Evolutionary conservation across 2,888 invertebrate species (phyloP).

Genomic region (Campoplex capitator): DNA sequence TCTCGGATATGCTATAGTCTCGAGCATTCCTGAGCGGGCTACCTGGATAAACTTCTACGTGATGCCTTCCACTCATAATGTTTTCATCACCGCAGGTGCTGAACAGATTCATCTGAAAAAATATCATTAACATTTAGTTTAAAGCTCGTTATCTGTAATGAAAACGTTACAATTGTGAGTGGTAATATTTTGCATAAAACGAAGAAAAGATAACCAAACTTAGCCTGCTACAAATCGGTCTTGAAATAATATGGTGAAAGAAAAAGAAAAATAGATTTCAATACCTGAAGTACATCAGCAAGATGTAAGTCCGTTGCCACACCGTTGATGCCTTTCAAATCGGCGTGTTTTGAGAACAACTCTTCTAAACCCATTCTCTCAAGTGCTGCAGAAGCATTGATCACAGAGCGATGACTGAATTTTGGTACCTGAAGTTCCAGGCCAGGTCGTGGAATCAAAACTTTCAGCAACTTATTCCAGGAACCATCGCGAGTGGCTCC

Average conservation of each 20-base stretch:
- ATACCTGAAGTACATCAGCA: constrained; percentile 92
- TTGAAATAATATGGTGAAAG: neutral
- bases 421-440: constrained; percentile 94
- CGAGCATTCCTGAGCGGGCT: constrained; percentile 85
- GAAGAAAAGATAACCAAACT: neutral
- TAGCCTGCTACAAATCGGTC: neutral
- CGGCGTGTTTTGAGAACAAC: constrained; percentile 91
- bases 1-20: constrained; percentile 49
- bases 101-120: constrained; percentile 89
- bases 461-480: constrained; percentile 91
- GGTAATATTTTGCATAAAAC: neutral
- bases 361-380: constrained; percentile 93
- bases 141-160: neutral
- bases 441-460: constrained; percentile 90
- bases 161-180: neutral
- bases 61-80: constrained; percentile 90
- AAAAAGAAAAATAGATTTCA: constrained; percentile 14
- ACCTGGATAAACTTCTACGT: constrained; percentile 93
- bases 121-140: neutral
- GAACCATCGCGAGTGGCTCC: constrained; percentile 88
- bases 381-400: constrained; percentile 92
- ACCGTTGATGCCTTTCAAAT: constrained; percentile 93
- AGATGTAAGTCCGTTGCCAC: constrained; percentile 91
- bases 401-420: constrained; percentile 92
- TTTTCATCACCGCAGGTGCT: constrained; percentile 92